A percentile compares a stretch with the other conserved stretches of the same genome.
Evolutionary conservation across 2,797 vertebrate species (phyloP).

Genomic region (Acanthurus lineatus): DNA sequence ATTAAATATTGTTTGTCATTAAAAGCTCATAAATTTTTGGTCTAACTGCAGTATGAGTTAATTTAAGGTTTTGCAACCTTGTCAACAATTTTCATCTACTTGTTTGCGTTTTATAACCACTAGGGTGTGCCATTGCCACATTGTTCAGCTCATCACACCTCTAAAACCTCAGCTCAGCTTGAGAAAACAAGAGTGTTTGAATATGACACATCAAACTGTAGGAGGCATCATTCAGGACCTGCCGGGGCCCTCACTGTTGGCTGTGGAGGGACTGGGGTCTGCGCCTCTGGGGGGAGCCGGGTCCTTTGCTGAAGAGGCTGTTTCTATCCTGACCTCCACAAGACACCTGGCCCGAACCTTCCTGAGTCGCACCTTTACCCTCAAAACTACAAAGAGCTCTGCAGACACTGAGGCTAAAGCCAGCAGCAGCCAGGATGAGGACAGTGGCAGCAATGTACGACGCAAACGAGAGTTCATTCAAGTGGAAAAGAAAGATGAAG

Average conservation of each 20-base stretch:
- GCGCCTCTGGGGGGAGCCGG: slow-evolving; percentile 35
- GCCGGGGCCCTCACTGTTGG: slow-evolving; percentile 29
- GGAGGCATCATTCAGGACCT: slow-evolving; percentile 56
- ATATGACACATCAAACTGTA: slow-evolving; percentile 65
- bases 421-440: slow-evolving; percentile 59
- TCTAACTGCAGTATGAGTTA: background rate
- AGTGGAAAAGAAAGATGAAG: slow-evolving; percentile 87
- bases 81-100: slow-evolving; percentile 26
- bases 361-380: slow-evolving; percentile 58
- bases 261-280: slow-evolving; percentile 40
- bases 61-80: slow-evolving; percentile 29
- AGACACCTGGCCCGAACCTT: slow-evolving; percentile 78
- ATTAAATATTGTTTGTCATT: too few species aligned
- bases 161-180: background rate
- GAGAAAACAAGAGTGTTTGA: slow-evolving; percentile 32
- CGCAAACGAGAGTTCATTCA: slow-evolving; percentile 87
- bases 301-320: slow-evolving; percentile 80
- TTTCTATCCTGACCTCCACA: slow-evolving; percentile 83
- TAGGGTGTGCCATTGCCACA: slow-evolving; percentile 64
- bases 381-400: slow-evolving; percentile 69
- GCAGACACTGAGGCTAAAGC: slow-evolving; percentile 3
- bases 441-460: slow-evolving; percentile 33
- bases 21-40: too few species aligned
- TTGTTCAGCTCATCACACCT: slow-evolving; percentile 6
- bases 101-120: slow-evolving; percentile 47